These are phyloP conservation scores for Epistrophe eligans DNA, from an alignment of 2,888 invertebrate species.

Conservation along the genomic window DNA sequence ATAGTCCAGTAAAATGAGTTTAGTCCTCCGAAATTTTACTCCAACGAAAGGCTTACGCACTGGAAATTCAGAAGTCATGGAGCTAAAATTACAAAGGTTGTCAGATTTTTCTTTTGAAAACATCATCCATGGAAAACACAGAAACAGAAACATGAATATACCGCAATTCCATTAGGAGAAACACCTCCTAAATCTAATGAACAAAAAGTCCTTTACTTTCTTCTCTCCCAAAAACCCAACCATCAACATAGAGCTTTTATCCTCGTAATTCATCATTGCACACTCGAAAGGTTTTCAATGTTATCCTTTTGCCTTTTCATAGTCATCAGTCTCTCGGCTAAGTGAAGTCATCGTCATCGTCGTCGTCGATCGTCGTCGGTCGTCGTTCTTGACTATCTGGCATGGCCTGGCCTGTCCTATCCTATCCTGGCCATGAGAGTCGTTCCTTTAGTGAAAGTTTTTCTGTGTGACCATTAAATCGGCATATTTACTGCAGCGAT, in stretches of 20 bases:
- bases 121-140: background rate
- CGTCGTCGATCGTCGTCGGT: no score
- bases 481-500: conserved; percentile 60
- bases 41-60: conserved; percentile 26
- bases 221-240: background rate
- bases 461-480: conserved; percentile 54
- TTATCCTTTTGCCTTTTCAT: conserved; percentile 55
- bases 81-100: conserved; percentile 53
- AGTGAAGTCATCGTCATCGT: conserved; percentile 16
- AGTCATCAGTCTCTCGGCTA: conserved; percentile 49
- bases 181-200: conserved; percentile 59
- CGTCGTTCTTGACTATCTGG: conserved; percentile 4
- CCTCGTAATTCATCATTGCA: conserved; percentile 63
- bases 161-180: conserved; percentile 44
- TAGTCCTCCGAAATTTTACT: background rate
- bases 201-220: conserved; percentile 32
- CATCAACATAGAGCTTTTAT: conserved; percentile 24
- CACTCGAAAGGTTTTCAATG: conserved; percentile 64
- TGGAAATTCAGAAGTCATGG: conserved; percentile 38
- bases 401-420: background rate
- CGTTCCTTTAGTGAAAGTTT: conserved; percentile 33
- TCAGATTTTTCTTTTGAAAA: conserved; percentile 44
- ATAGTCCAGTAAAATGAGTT: conserved; percentile 1
- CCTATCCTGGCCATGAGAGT: background rate
- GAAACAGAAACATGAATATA: conserved; percentile 10